Conservation (phyloP, 1,140 invertebrate genomes). For the Hylaeus anthracinus region DNA sequence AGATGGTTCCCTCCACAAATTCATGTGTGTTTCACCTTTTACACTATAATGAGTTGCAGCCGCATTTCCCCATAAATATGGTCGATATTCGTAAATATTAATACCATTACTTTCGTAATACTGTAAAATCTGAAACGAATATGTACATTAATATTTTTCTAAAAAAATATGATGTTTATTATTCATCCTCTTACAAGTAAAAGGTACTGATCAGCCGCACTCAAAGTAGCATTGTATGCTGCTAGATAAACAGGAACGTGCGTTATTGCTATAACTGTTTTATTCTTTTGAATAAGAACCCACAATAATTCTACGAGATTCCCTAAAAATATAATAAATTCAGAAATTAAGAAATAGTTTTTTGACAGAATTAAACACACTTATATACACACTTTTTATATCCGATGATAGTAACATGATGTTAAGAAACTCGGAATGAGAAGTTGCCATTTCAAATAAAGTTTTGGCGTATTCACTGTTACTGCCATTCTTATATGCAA, state of each 20-base stretch:
- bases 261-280: conserved; percentile 82
- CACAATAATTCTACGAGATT: conserved; percentile 84
- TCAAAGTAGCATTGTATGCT: conserved; percentile 86
- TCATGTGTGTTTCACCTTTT: conserved; percentile 82
- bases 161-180: neutral
- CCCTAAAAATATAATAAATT: conserved; percentile 59
- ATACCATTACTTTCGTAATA: conserved; percentile 84
- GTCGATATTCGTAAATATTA: conserved; percentile 86
- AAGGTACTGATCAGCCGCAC: conserved; percentile 84
- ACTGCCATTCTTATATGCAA: conserved; percentile 80
- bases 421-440: conserved; percentile 88
- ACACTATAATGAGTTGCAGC: conserved; percentile 89
- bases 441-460: conserved; percentile 87
- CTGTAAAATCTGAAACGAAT: conserved; percentile 79
- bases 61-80: conserved; percentile 89
- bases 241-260: conserved; percentile 88
- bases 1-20: conserved; percentile 86
- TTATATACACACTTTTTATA: conserved; percentile 76
- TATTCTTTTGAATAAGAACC: conserved; percentile 83
- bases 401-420: conserved; percentile 81
- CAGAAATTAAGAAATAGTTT: neutral
- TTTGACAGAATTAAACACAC: neutral
- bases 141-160: conserved; percentile 8
- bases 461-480: conserved; percentile 81
- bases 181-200: conserved; percentile 75